A percentile compares a stretch with the other conserved stretches of the same genome.
These are phyloP conservation scores for Drosophila suzukii DNA, from an alignment of 1,140 invertebrate genomes.

Conservation along the genomic window DNA sequence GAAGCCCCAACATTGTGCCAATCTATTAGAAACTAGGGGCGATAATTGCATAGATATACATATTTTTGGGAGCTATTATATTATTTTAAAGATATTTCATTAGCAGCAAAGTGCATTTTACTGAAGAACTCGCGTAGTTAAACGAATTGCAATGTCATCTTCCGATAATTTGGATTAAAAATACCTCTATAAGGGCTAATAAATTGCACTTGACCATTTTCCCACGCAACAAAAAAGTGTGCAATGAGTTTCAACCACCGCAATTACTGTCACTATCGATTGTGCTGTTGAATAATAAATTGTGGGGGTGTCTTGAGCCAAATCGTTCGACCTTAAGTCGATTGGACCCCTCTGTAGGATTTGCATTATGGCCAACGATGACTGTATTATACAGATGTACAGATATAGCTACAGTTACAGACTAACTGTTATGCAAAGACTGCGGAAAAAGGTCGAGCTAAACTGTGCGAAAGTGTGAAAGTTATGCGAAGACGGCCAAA, in stretches of 20 bases:
- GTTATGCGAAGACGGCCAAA: constrained; percentile 27
- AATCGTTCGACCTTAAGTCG: neutral
- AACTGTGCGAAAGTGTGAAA: constrained; percentile 61
- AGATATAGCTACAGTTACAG: constrained; percentile 13
- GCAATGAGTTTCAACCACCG: neutral
- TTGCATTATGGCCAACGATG: constrained; percentile 2
- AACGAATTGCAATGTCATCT: neutral
- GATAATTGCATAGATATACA: neutral
- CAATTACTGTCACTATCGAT: constrained; percentile 15
- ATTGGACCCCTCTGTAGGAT: neutral
- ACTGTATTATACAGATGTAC: constrained; percentile 16
- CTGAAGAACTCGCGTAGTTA: no score
- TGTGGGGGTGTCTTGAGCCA: neutral
- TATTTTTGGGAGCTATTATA: neutral
- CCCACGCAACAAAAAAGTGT: constrained; percentile 5
- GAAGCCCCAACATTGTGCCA: neutral
- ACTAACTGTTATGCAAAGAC: constrained; percentile 46
- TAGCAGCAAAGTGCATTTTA: no score
- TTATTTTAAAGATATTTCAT: neutral
- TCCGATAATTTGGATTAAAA: neutral
- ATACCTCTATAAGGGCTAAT: neutral
- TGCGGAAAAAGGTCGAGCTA: constrained; percentile 3
- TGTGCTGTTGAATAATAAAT: constrained; percentile 3
- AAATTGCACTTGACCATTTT: constrained; percentile 6
- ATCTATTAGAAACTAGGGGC: neutral